phyloP scores from a whole-genome alignment of 1,140 invertebrate genomes.

The Diachasmimorpha longicaudata region DNA sequence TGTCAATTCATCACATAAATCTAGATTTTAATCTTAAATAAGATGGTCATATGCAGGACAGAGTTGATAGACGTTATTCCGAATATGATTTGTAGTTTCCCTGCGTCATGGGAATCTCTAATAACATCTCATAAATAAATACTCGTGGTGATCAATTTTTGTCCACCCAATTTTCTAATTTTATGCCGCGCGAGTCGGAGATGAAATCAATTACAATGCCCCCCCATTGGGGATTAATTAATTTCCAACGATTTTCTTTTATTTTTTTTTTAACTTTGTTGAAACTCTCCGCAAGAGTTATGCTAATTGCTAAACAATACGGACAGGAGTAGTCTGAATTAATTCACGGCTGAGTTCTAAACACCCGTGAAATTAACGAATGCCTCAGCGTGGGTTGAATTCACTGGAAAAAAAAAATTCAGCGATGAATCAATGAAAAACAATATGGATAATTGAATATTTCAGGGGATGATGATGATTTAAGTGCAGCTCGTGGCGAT shows the following conservation, averaged over 20 bases:
- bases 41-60: too few relatives aligned
- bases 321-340: conserved; percentile 32
- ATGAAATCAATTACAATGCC: not conserved
- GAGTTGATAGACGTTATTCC: too few relatives aligned
- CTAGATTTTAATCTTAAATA: too few relatives aligned
- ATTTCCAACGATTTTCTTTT: not conserved
- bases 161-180: not conserved
- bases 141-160: too few relatives aligned
- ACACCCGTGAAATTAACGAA: conserved; percentile 42
- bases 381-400: not conserved
- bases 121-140: too few relatives aligned
- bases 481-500: conserved; percentile 37
- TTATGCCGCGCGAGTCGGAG: not conserved
- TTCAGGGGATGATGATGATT: conserved; percentile 40
- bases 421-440: conserved; percentile 38
- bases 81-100: too few relatives aligned
- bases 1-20: too few relatives aligned
- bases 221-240: not conserved
- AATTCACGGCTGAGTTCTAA: conserved; percentile 35
- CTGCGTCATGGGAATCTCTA: too few relatives aligned
- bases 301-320: conserved; percentile 33
- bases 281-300: conserved; percentile 27
- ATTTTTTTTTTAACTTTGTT: not conserved
- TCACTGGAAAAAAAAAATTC: not conserved
- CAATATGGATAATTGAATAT: conserved; percentile 47